Evolutionary conservation across 2,888 invertebrate species (phyloP), one percentile per base, ranked within the genome.

Genomic region (Hecatera dysodea): DNA sequence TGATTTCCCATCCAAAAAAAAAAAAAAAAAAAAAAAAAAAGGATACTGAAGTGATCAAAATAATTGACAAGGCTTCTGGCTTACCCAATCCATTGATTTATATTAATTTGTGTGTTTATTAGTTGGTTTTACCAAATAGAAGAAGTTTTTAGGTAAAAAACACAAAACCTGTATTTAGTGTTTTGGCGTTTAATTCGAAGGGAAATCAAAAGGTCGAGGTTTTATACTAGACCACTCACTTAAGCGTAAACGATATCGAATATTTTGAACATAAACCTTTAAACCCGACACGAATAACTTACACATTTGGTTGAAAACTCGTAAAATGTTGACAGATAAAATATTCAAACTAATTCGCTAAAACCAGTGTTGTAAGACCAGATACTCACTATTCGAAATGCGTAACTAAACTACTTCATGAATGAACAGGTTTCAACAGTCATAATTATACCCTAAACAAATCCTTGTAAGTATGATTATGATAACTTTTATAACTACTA

Each of bases 31-130:
- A n/a, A n/a, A n/a, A n/a, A n/a, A n/a, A n/a, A n/a, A 27, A 19
- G 52, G 56, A 74, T 63, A 17, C 56, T 12, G 33, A 50, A 55
- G 48, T 50, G 27, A 68, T 68, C 44, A 68, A 74, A 74, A 66
- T 78, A 74, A 74, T 60, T 64, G 56, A 1, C 60, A 67, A 74
- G 46, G n/a, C 57, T 62, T 57, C n/a, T 55, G 19, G 12, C 2
- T 65, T 36, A 65, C n/a, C 33, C 22, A 46, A 52, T n/a, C 22
- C 39, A 39, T 46, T 63, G 36, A 55, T 60, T 60, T 39, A 27
- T 73, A 53, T n/a, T 29, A 36, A 57, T 72, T 24, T 57, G 12
- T 39, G 36, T 75, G 36, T 9, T 24, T 29, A 67, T 29, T 50
- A 52, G 27, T 57, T n/a, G 48, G 11, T 15, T 64, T 53, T 46